Evolutionary conservation across 1,140 invertebrate species (phyloP), one percentile per base, ranked within the genome.

Genomic region (Brachionus rotundiformis): DNA sequence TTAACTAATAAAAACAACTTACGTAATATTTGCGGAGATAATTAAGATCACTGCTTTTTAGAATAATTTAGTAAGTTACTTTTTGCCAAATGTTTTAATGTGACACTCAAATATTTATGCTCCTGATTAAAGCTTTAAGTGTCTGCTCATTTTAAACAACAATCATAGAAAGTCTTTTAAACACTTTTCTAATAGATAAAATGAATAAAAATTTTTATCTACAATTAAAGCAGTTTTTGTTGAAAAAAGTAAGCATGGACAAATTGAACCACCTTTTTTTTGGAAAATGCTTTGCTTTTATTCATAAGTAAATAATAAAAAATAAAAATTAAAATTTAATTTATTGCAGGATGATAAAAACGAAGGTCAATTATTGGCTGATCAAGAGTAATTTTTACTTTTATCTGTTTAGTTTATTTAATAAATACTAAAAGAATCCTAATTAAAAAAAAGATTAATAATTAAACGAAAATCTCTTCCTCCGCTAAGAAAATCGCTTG

Each of bases 181-280:
- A 19, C n/a, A 54, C 47, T 19, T 2, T 16, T 54, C 47, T 54
- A 54, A 54, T 54, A n/a, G 23, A 36, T 36, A 68, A 68, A 39
- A 68, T 68, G 63, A 68, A 68, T 68, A 36, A 68, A 68, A 36
- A 36, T 54, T 54, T 54, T 54, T 54, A 19, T 54, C 47, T 54
- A 2, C 47, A 54, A 16, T 54, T 54, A 19, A 54, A 54, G 47
- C 16, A 54, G 16, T 54, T 54, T 54, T 54, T 5, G 19, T 19
- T 19, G 8, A 54, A 8, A 54, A 54, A 54, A 54, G 47, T 54
- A 54, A 54, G 47, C 47, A 8, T 54, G 0, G 23, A 54, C 16
- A 16, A 54, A 16, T 16, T 54, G 23, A 25, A 8, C 8, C 47
- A 54, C 47, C 23, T 1, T 54, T 54, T 54, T 54, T 54, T 19